These are phyloP conservation scores for Portunus trituberculatus DNA, from an alignment of 1,140 invertebrate species.

Conservation along the genomic window DNA sequence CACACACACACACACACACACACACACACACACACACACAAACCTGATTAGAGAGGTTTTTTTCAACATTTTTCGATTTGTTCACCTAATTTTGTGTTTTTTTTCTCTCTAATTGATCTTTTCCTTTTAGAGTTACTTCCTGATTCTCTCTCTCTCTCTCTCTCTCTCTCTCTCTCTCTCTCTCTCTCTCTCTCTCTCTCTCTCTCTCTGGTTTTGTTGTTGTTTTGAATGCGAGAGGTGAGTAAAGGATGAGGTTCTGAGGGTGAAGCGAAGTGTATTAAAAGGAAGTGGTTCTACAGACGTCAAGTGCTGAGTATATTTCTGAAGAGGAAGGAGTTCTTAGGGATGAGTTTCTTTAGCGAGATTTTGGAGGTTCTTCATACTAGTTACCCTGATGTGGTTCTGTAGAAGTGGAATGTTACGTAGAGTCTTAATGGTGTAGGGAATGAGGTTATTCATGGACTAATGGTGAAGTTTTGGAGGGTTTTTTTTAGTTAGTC, in stretches of 20 bases:
- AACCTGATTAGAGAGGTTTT: not conserved
- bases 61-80: too few species aligned
- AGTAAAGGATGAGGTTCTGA: not conserved
- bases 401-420: too few species aligned
- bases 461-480: too few species aligned
- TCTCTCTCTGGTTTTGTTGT: not conserved
- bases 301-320: too few species aligned
- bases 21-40: not conserved
- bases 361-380: too few species aligned
- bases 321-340: too few species aligned
- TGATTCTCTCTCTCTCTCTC: conserved; percentile 24
- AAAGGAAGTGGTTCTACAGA: not conserved
- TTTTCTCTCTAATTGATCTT: not conserved
- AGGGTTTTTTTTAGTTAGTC: too few species aligned
- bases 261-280: not conserved
- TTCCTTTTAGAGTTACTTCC: not conserved
- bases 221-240: not conserved
- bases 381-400: too few species aligned
- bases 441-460: too few species aligned
- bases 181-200: not conserved
- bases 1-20: conserved; percentile 30
- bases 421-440: too few species aligned
- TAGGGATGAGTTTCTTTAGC: too few species aligned
- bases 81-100: not conserved
- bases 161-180: not conserved